Evolutionary conservation across 2,113 vertebrate genomes (phyloP), one percentile per base, ranked within the genome.

Genomic region (Forbesichthys agassizii): DNA sequence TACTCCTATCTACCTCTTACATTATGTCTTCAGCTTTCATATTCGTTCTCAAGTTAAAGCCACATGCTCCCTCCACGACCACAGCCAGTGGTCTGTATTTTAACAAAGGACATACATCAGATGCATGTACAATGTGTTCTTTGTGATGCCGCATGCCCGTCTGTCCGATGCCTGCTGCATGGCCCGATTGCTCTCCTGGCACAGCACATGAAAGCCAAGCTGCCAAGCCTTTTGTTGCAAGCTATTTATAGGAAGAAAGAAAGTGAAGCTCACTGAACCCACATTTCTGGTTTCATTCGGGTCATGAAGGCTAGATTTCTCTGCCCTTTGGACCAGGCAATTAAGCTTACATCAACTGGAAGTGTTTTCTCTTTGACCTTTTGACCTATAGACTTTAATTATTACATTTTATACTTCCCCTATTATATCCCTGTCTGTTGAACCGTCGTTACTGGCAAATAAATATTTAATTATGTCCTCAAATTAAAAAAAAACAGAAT

Each of bases 241-340:
- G 77, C 82, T 89, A 89, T 89, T 86, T 87, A 84, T 87, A 90
- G 36, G 82, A 75, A 8, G 48, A 2, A 61, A 82, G 73, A 58
- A 69, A 84, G 74, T 64, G 71, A 84, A 61, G 53, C 61, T 18
- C 36, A 42, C 55, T 77, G 71, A 58, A 62, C 49, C 61, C 27
- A 51, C n/a, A 0, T 57, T 14, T 76, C 79, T 56, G 4, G 10
- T 60, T 72, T 49, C 36, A 42, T 60, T 71, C 9, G 2, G 33
- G 9, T 64, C 69, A 18, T 49, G 12, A 67, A 73, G 48, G 72
- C 10, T 6, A 74, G 42, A 65, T 61, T 36, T 61, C 14, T 47
- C 36, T 61, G 9, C n/a, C 33, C 36, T n/a, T 48, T 53, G 72
- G 56, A 73, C 48, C 7, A 0, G 27, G 10, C 58, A 66, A 10